Percentiles rank a stretch among this genome's conserved stretches.
Conservation (phyloP, 2,797 vertebrate species). For the Gymnoscopelus microlampas region DNA sequence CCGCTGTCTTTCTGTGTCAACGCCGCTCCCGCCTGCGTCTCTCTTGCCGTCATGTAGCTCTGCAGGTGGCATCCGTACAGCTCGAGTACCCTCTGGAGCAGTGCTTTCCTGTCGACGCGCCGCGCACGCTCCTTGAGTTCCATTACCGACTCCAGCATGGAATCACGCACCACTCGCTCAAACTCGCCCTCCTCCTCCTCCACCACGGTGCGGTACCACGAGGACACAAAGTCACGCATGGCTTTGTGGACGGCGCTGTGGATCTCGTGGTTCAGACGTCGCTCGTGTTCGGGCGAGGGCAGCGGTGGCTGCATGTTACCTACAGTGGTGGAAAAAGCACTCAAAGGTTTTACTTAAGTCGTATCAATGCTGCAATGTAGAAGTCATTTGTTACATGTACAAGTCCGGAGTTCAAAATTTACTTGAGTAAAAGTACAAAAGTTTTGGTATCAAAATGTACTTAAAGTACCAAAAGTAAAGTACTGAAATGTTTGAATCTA, state of each 20-base stretch:
- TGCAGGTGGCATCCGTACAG: constrained; percentile 89
- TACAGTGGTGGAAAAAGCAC: too few species aligned
- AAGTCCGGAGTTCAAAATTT: too few species aligned
- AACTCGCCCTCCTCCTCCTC: constrained; percentile 83
- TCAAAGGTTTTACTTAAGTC: too few species aligned
- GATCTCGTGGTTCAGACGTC: constrained; percentile 87
- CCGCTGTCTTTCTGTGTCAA: constrained; percentile 22
- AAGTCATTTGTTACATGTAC: too few species aligned
- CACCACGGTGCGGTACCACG: constrained; percentile 89
- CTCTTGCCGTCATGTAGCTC: constrained; percentile 85
- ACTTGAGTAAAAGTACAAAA: too few species aligned
- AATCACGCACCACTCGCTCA: constrained; percentile 82
- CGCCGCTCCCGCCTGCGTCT: constrained; percentile 52
- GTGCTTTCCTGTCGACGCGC: constrained; percentile 74
- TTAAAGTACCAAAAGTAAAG: too few species aligned
- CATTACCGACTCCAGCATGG: constrained; percentile 84
- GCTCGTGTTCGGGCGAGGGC: constrained; percentile 67
- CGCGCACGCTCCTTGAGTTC: constrained; percentile 84
- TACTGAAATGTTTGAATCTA: too few species aligned
- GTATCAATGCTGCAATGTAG: too few species aligned
- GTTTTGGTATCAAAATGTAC: too few species aligned
- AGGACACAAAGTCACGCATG: constrained; percentile 91
- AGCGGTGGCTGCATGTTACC: constrained; percentile 44
- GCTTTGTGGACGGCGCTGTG: constrained; percentile 84
- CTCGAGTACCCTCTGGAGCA: constrained; percentile 82